Conservation (phyloP, 2,888 invertebrate species). For the Synanthedon andrenaeformis region DNA sequence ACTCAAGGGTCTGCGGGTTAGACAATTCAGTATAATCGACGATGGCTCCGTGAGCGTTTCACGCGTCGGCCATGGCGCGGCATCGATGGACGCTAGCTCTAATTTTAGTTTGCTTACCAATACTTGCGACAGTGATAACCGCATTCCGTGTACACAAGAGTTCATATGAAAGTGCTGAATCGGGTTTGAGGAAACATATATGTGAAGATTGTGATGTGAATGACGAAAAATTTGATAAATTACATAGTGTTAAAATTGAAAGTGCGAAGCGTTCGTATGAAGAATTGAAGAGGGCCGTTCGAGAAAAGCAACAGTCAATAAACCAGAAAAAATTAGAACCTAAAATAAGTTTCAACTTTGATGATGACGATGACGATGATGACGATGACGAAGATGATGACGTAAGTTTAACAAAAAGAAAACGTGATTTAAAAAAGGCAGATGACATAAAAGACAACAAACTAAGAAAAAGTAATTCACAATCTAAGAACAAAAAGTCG, state of each 20-base stretch:
- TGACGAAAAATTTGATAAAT: slow-evolving; percentile 34
- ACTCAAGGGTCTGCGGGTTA: slow-evolving; percentile 32
- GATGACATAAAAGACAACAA: not conserved
- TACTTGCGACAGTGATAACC: slow-evolving; percentile 64
- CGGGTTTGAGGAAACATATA: slow-evolving; percentile 35
- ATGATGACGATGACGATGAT: slow-evolving; percentile 14
- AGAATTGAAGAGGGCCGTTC: slow-evolving; percentile 35
- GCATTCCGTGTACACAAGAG: slow-evolving; percentile 63
- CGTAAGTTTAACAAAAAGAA: slow-evolving; percentile 3
- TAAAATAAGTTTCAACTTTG: slow-evolving; percentile 5
- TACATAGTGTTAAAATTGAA: slow-evolving; percentile 46
- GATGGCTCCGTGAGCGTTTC: slow-evolving; percentile 60
- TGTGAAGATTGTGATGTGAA: slow-evolving; percentile 58
- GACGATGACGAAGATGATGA: slow-evolving; percentile 12
- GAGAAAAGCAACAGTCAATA: slow-evolving; percentile 18
- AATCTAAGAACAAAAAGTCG: not conserved
- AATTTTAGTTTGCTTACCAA: slow-evolving; percentile 57
- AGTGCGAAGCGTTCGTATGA: slow-evolving; percentile 41
- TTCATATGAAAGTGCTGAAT: slow-evolving; percentile 25
- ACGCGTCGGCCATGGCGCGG: slow-evolving; percentile 60
- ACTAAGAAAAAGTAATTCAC: not conserved
- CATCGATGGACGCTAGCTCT: slow-evolving; percentile 57
- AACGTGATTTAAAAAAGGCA: not conserved
- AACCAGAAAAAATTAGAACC: slow-evolving; percentile 1
- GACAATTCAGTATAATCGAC: slow-evolving; percentile 45